phyloP scores from a whole-genome alignment of 2,888 invertebrate species.

The Andrena hattorfiana region DNA sequence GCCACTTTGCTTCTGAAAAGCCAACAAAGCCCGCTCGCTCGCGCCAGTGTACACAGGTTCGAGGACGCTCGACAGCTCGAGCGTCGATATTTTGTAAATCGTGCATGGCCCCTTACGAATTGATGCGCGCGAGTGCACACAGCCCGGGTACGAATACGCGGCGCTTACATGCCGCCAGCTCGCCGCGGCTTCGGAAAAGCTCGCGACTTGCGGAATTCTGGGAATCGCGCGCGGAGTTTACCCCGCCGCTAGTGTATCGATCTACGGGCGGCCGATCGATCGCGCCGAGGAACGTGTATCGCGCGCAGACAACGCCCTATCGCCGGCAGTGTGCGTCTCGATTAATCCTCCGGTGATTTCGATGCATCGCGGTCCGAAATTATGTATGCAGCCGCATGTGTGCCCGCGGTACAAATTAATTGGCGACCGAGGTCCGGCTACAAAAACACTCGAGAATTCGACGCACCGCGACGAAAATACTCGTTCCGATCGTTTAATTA shows the following conservation, averaged over 20 bases:
- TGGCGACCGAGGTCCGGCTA: background rate
- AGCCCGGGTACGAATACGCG: background rate
- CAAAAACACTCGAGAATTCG: constrained; percentile 4
- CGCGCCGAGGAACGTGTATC: background rate
- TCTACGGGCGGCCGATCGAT: constrained; percentile 27
- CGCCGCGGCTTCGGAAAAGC: background rate
- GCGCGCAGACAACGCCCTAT: constrained; percentile 14
- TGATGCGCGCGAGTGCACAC: background rate
- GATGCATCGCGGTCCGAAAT: constrained; percentile 25
- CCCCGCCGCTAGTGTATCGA: background rate
- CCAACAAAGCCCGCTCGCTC: background rate
- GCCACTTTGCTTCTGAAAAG: background rate
- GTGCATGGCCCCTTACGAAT: constrained; percentile 12
- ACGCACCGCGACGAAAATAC: background rate
- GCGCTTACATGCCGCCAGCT: background rate
- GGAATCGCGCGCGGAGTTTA: background rate
- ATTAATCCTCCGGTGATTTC: constrained; percentile 49
- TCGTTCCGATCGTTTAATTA: constrained; percentile 6
- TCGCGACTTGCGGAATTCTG: background rate
- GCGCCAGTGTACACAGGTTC: background rate
- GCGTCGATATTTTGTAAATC: constrained; percentile 44
- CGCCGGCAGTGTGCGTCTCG: constrained; percentile 39
- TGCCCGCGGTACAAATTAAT: constrained; percentile 10
- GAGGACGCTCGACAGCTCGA: background rate
- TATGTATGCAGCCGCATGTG: constrained; percentile 44